These are phyloP conservation scores for Orientallactaga sibirica DNA, from an alignment of 2,797 vertebrate species.

Conservation along the genomic window DNA sequence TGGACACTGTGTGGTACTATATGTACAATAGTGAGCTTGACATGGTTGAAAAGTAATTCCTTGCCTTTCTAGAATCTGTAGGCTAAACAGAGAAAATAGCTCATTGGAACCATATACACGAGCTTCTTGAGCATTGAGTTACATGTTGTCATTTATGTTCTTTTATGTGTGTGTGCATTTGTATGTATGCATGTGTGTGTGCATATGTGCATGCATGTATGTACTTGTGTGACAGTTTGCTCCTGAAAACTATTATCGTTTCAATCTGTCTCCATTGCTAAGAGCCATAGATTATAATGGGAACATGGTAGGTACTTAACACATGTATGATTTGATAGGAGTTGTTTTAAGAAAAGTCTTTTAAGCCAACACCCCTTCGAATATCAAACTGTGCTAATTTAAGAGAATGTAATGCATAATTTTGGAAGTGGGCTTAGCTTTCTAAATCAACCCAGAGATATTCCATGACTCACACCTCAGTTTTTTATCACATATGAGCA, in stretches of 20 bases:
- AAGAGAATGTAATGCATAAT: slow-evolving; percentile 56
- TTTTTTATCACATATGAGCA: slow-evolving; percentile 99
- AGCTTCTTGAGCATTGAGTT: slow-evolving; percentile 24
- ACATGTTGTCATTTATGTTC: slow-evolving; percentile 25
- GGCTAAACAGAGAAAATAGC: not conserved
- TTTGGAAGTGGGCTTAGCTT: slow-evolving; percentile 61
- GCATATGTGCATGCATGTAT: not conserved
- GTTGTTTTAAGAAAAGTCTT: not conserved
- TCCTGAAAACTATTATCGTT: slow-evolving; percentile 49
- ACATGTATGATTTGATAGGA: slow-evolving; percentile 33
- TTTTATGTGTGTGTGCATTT: not conserved
- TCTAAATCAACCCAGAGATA: slow-evolving; percentile 27
- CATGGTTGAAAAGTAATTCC: slow-evolving; percentile 56
- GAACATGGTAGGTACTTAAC: slow-evolving; percentile 21
- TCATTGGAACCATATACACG: slow-evolving; percentile 22
- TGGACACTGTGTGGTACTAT: not conserved
- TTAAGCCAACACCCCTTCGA: slow-evolving; percentile 51
- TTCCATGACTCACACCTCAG: slow-evolving; percentile 89
- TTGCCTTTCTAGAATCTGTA: slow-evolving; percentile 4
- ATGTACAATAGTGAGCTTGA: slow-evolving; percentile 5
- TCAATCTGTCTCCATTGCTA: slow-evolving; percentile 58
- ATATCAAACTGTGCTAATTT: slow-evolving; percentile 54
- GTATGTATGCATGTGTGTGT: not conserved
- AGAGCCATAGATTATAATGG: not conserved
- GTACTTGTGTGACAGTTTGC: not conserved